A percentile compares a stretch with the other conserved stretches of the same genome.
These are phyloP conservation scores for Argyrosomus regius DNA, from an alignment of 2,797 vertebrate species.

Conservation along the genomic window DNA sequence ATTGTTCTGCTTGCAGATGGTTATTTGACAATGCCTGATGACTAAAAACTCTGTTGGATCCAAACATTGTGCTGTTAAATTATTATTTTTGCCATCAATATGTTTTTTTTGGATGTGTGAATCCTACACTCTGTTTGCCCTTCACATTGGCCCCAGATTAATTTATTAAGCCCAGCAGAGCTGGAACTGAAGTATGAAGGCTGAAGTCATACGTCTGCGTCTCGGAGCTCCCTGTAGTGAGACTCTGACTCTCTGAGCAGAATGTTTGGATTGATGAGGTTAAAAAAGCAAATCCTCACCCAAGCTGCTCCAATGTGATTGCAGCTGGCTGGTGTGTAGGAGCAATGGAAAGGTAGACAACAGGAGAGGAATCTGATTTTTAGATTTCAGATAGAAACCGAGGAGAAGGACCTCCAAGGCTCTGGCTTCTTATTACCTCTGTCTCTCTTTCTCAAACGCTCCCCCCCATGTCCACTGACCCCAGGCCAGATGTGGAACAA, in stretches of 20 bases:
- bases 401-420: conserved; percentile 54
- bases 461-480: conserved; percentile 53
- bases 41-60: not conserved
- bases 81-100: not conserved
- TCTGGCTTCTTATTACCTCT: conserved; percentile 50
- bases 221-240: conserved; percentile 60
- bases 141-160: conserved; percentile 40
- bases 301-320: conserved; percentile 66
- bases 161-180: conserved; percentile 50
- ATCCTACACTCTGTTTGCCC: conserved; percentile 9
- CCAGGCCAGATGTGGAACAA: conserved; percentile 68
- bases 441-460: conserved; percentile 32
- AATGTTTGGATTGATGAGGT: conserved; percentile 72
- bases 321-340: conserved; percentile 68
- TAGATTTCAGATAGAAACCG: conserved; percentile 52
- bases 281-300: conserved; percentile 64
- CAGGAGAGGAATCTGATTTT: conserved; percentile 58
- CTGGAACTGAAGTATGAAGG: conserved; percentile 44
- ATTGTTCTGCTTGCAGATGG: not conserved
- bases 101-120: not conserved
- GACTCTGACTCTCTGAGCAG: conserved; percentile 45
- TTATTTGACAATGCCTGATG: not conserved
- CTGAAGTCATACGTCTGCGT: conserved; percentile 69
- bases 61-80: not conserved
- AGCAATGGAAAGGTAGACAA: conserved; percentile 32